Base-by-base conservation (phyloP, 2,113 vertebrate species). In the Clinocottus analis region DNA sequence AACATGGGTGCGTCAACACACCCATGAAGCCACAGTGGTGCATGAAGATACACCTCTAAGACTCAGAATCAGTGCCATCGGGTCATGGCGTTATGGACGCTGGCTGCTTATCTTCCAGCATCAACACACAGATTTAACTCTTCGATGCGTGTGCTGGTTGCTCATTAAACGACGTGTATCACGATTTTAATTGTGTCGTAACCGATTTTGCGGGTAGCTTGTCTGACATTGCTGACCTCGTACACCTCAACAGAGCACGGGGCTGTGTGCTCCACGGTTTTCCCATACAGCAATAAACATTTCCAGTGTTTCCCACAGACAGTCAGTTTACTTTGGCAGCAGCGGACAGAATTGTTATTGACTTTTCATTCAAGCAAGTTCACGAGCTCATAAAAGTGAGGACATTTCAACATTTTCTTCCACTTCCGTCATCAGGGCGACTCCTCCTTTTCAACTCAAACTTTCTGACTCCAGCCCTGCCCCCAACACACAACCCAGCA, bases 321-420 rank as follows among this genome's bases (percentile, higher is more conserved):
- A 0, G 13, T 80, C 58, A 4, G 87, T 90, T 87, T 87, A 63
- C 77, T 85, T 90, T 90, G 89, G 89, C 87, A 87, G 77, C 78
- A 35, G 68, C 21, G 19, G 25, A 56, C 75, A 17, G 7, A 12
- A 49, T 63, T 39, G 8, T 79, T 82, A 84, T 79, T 90, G 75
- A 86, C 72, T 83, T 84, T 88, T 81, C 51, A 76, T 80, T 80
- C 14, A 35, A 49, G 43, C 47, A 8, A 85, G 51, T 47, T 78
- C 68, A 58, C 25, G 11, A 75, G 55, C 56, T 84, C 41, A 0
- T 69, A 67, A 37, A 63, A 70, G 4, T 29, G 31, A 81, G 39
- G 45, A 72, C 47, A 23, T 33, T 69, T 72, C 29, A 47, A 45
- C 19, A 8, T n/a, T 16, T 67, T 66, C n/a, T 78, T 84, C 63